Conservation (phyloP, 2,888 invertebrate species). For the Chrysolina americana region DNA sequence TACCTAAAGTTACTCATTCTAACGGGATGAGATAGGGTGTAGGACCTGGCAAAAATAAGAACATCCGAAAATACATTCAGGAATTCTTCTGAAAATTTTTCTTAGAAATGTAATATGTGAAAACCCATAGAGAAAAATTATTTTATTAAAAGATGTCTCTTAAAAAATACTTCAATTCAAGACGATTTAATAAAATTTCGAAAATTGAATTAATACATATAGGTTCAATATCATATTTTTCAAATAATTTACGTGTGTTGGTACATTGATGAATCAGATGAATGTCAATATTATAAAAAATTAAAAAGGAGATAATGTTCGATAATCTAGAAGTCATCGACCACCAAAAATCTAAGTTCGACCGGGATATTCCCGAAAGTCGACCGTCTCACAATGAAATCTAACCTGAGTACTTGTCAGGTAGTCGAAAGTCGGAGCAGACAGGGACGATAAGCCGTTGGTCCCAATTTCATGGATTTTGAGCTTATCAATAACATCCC, state of each 20-base stretch:
- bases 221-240: conserved; percentile 6
- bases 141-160: no score
- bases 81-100: no score
- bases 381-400: background rate
- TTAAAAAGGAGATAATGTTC: background rate
- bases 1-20: no score
- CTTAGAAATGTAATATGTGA: no score
- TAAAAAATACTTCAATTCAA: no score
- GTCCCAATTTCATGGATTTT: background rate
- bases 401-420: background rate
- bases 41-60: no score
- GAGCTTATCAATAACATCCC: background rate
- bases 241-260: conserved; percentile 5
- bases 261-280: conserved; percentile 3
- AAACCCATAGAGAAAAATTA: no score
- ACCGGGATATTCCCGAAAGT: background rate
- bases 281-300: conserved; percentile 1
- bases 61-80: no score
- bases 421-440: background rate
- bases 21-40: no score
- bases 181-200: background rate
- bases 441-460: background rate
- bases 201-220: background rate
- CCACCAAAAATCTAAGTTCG: conserved; percentile 3
- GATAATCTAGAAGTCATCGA: conserved; percentile 4